phyloP scores from a whole-genome alignment of 2,888 invertebrate genomes.

The Aspidapion aeneum region DNA sequence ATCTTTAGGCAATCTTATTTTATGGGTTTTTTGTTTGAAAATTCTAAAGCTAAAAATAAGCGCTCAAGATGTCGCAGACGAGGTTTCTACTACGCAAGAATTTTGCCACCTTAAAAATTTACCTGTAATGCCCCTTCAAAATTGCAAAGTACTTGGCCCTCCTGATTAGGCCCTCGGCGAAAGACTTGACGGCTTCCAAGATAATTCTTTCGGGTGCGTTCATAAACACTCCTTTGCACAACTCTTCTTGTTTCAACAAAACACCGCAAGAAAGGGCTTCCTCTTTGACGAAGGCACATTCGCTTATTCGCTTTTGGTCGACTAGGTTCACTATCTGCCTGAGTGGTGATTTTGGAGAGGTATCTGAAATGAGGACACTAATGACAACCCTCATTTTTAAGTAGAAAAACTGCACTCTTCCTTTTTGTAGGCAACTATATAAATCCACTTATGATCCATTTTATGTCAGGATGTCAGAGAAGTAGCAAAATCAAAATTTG shows the following conservation, averaged over 20 bases:
- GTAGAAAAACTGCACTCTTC: too few species aligned
- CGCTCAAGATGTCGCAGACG: too few species aligned
- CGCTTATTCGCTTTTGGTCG: constrained; percentile 8
- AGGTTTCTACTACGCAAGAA: too few species aligned
- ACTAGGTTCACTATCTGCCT: not conserved
- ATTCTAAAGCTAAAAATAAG: too few species aligned
- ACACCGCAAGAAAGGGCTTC: constrained; percentile 48
- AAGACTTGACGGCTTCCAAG: constrained; percentile 51
- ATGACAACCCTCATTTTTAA: too few species aligned
- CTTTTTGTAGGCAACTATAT: too few species aligned
- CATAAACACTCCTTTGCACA: constrained; percentile 47
- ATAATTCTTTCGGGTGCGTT: constrained; percentile 51
- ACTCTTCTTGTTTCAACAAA: constrained; percentile 48
- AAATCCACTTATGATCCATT: too few species aligned
- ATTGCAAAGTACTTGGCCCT: constrained; percentile 37
- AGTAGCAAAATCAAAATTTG: too few species aligned
- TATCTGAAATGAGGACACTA: not conserved
- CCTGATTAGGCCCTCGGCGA: constrained; percentile 52
- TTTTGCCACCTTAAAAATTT: too few species aligned
- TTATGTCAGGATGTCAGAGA: too few species aligned
- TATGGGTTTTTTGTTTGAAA: too few species aligned
- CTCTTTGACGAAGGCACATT: constrained; percentile 47
- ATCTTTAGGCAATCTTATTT: too few species aligned
- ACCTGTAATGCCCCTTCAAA: constrained; percentile 33
- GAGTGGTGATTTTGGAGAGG: not conserved